Evolutionary conservation across 2,888 invertebrate genomes (phyloP).

Genomic region (Drosophila bunnanda): DNA sequence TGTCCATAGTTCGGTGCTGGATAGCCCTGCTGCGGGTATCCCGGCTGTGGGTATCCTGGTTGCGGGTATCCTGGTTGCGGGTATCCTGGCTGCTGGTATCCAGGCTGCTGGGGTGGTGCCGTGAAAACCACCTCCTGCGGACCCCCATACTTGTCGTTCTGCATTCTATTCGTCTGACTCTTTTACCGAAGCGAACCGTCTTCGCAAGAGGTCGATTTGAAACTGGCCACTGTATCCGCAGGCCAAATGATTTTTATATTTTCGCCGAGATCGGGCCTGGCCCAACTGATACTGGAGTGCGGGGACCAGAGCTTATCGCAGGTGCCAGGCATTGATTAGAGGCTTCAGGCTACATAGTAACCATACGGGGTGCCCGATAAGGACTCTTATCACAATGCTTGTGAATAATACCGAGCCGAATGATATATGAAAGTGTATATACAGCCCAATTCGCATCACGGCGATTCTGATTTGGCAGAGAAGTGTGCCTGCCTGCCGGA

Average conservation of each 20-base stretch:
- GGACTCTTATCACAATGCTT: slow-evolving; percentile 22
- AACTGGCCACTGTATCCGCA: slow-evolving; percentile 21
- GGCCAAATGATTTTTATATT: slow-evolving; percentile 26
- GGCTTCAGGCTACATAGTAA: not conserved
- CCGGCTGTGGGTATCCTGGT: not conserved
- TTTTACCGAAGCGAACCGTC: slow-evolving; percentile 9
- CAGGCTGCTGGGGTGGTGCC: slow-evolving; percentile 10
- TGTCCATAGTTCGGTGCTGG: slow-evolving; percentile 27
- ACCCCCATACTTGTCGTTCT: slow-evolving; percentile 44
- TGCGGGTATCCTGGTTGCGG: slow-evolving; percentile 23
- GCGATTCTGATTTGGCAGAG: not conserved
- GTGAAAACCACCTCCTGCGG: slow-evolving; percentile 39
- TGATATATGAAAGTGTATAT: not conserved
- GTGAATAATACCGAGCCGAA: not conserved
- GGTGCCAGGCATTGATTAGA: slow-evolving; percentile 13
- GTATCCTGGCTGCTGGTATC: slow-evolving; percentile 32
- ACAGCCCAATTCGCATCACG: not conserved
- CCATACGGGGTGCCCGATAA: slow-evolving; percentile 4
- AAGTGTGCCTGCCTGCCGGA: not conserved
- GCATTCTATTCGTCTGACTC: slow-evolving; percentile 34
- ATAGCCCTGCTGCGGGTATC: slow-evolving; percentile 17
- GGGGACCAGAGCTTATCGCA: slow-evolving; percentile 18
- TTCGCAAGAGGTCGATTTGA: slow-evolving; percentile 11
- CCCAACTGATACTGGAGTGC: slow-evolving; percentile 9
- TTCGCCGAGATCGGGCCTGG: not conserved